A percentile compares a stretch with the other conserved stretches of the same genome.
phyloP scores from a whole-genome alignment of 2,797 vertebrate species.

The Cyprinella venusta region DNA sequence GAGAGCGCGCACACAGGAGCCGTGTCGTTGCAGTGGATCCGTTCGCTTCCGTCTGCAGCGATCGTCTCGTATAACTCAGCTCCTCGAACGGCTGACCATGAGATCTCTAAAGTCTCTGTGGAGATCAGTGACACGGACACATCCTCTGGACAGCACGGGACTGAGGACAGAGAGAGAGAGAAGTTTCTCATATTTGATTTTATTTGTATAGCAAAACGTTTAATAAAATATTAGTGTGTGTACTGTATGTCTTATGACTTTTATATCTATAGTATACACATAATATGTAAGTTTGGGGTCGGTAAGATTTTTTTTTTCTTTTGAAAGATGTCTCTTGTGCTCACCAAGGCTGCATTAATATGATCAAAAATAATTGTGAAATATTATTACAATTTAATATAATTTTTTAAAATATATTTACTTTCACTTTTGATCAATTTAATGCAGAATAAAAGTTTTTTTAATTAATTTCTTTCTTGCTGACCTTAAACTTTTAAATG shows the following conservation, averaged over 20 bases:
- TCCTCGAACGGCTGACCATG: constrained; percentile 85
- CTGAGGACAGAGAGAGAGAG: constrained; percentile 66
- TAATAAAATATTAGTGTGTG: background rate
- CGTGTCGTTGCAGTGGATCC: constrained; percentile 84
- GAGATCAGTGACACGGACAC: constrained; percentile 77
- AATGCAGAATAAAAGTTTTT: too few species aligned
- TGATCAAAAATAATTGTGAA: too few species aligned
- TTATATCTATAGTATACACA: background rate
- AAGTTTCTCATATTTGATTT: background rate
- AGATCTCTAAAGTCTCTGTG: constrained; percentile 84
- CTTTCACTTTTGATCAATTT: too few species aligned
- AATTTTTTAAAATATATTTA: too few species aligned
- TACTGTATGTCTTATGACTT: background rate
- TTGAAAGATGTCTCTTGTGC: too few species aligned
- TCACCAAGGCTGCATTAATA: too few species aligned
- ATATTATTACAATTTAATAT: too few species aligned
- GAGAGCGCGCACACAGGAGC: constrained; percentile 84
- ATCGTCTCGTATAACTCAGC: constrained; percentile 87
- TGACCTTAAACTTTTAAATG: too few species aligned
- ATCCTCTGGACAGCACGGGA: constrained; percentile 87
- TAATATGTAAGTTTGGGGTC: background rate
- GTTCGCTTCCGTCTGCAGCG: constrained; percentile 66
- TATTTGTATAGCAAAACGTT: background rate
- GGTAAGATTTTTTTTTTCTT: background rate
- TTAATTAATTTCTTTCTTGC: too few species aligned